These are phyloP conservation scores for Eupithecia insigniata DNA, from an alignment of 2,888 invertebrate genomes.

Conservation along the genomic window DNA sequence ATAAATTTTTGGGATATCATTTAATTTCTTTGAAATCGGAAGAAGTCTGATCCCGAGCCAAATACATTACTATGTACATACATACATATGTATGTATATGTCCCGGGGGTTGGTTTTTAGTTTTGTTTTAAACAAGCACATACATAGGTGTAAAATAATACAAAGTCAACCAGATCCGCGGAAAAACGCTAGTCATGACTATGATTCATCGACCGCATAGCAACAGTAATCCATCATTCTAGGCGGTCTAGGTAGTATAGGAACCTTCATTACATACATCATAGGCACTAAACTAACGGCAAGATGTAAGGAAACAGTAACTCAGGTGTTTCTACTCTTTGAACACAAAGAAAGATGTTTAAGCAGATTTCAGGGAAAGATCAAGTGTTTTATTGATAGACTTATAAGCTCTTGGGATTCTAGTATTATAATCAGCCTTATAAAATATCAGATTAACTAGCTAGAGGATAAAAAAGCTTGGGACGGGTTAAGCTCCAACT, in stretches of 20 bases:
- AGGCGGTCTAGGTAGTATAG: not conserved
- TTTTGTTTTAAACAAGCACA: not conserved
- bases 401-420: not conserved
- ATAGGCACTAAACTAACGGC: conserved; percentile 13
- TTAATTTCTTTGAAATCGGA: too few species aligned
- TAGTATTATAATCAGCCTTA: too few species aligned
- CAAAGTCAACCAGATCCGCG: not conserved
- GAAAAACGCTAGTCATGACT: not conserved
- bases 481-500: too few species aligned
- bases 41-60: too few species aligned
- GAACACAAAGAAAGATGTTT: not conserved
- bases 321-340: not conserved
- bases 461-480: too few species aligned
- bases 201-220: conserved; percentile 24
- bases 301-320: conserved; percentile 11
- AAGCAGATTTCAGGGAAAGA: not conserved
- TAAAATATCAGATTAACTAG: too few species aligned
- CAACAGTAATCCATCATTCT: conserved; percentile 22
- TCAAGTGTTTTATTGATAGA: not conserved
- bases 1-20: too few species aligned
- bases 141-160: not conserved
- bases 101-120: not conserved
- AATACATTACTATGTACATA: too few species aligned
- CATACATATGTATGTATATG: too few species aligned
- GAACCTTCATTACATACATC: not conserved